Base-by-base conservation (phyloP, 1,140 invertebrate species). In the Diuraphis noxia region DNA sequence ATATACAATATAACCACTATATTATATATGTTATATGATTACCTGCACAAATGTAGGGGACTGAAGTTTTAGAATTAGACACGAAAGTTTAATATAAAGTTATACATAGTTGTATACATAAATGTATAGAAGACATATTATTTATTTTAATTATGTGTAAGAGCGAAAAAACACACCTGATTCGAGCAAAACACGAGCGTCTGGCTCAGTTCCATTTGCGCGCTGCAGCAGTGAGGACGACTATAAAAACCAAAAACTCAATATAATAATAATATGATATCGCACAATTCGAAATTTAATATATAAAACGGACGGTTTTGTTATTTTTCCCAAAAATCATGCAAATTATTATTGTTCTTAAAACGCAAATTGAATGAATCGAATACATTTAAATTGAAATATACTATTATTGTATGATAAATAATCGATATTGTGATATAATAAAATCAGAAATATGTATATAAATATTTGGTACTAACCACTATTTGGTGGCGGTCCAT, bases 401-500 rank as follows among this genome's bases (percentile, higher is more conserved):
- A n/a, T 63, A 30, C 30, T 56, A 30, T 30, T 63, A 10, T 10
- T 63, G n/a, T 17, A 4, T 63, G 17, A 13, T 1, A 4, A 40
- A 23, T 81, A 81, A 38, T 81, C 79, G 38, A 38, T 30, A 36
- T 77, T 1, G n/a, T 25, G 21, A 38, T 81, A 85, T 19, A 86
- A 86, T 34, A 23, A 23, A 36, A 86, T 84, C 41, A 43, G 7
- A 43, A n/a, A 79, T 79, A 79, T 40, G 40, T 88, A n/a, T 43
- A 23, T 43, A 79, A 2, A 79, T 79, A 21, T 36, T 30, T 90
- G 17, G 30, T 91, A 91, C 89, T 91, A 52, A 91, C 89, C 89
- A 91, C 89, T 81, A 40, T 82, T 91, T 91, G 89, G 89, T 82
- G 89, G 89, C 89, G 89, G 40, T 82, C 89, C 89, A 91, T 91